Evolutionary conservation across 35 echinoderm and acorn worm species (phyloP).

Genomic region (Hemicentrotus pulcherrimus): DNA sequence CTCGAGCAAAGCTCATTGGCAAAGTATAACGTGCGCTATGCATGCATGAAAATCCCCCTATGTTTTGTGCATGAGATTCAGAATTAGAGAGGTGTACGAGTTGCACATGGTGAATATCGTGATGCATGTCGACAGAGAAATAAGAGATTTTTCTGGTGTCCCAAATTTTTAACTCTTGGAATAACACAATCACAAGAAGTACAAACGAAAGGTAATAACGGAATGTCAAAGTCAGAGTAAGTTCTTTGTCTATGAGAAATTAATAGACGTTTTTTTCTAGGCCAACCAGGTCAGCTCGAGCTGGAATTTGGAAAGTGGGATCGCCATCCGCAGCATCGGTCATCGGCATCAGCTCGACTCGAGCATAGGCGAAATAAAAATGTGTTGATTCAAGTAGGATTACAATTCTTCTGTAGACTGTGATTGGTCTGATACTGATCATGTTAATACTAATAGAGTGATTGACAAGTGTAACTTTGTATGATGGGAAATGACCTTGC

Average conservation of each 20-base stretch:
- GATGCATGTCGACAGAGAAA: constrained; percentile 25
- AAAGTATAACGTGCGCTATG: background rate
- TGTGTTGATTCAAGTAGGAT: too few species aligned
- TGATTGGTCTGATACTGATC: too few species aligned
- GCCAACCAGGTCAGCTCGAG: background rate
- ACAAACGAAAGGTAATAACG: background rate
- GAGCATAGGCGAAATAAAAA: too few species aligned
- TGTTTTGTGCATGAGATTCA: background rate
- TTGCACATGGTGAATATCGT: constrained; percentile 41
- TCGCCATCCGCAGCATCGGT: too few species aligned
- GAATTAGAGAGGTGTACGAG: too few species aligned
- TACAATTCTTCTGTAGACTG: too few species aligned
- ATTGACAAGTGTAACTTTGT: too few species aligned
- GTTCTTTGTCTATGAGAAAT: background rate
- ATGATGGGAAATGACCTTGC: too few species aligned
- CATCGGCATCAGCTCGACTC: too few species aligned
- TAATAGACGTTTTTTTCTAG: background rate
- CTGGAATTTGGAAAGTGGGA: too few species aligned
- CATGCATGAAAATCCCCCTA: background rate
- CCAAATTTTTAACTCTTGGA: background rate
- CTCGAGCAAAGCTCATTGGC: background rate
- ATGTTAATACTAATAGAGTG: too few species aligned
- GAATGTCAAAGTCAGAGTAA: background rate
- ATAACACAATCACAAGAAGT: background rate
- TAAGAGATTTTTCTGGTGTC: background rate